Evolutionary conservation across 2,888 invertebrate genomes (phyloP).

Genomic region (Bembecia ichneumoniformis): DNA sequence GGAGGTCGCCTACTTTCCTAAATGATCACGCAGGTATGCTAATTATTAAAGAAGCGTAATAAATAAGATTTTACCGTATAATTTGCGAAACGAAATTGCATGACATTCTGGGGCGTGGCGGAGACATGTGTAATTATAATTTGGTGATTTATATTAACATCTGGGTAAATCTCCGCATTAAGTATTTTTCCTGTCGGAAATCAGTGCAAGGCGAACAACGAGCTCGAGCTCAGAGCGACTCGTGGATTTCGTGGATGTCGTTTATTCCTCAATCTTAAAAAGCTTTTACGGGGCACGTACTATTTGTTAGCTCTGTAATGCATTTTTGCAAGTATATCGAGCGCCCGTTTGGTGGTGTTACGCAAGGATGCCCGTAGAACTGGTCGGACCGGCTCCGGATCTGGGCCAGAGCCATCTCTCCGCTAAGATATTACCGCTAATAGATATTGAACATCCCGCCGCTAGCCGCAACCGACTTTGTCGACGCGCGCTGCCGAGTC

Average conservation of each 20-base stretch:
- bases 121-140: conserved; percentile 51
- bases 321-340: conserved; percentile 57
- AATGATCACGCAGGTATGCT: conserved; percentile 30
- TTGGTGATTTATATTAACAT: conserved; percentile 57
- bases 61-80: conserved; percentile 55
- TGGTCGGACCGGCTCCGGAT: conserved; percentile 62
- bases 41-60: conserved; percentile 52
- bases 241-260: conserved; percentile 28
- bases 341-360: conserved; percentile 34
- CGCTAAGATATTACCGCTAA: conserved; percentile 60
- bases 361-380: conserved; percentile 63
- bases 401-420: conserved; percentile 68
- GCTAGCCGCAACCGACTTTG: conserved; percentile 20
- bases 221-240: conserved; percentile 35
- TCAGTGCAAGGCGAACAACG: conserved; percentile 49
- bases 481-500: conserved; percentile 10
- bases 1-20: conserved; percentile 23
- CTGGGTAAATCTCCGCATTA: conserved; percentile 34
- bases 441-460: conserved; percentile 48
- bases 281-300: conserved; percentile 56
- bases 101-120: conserved; percentile 56
- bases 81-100: conserved; percentile 60
- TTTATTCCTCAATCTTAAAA: conserved; percentile 32
- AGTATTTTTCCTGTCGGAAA: conserved; percentile 47
- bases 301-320: conserved; percentile 57